These are phyloP conservation scores for Acarapis woodi DNA, from an alignment of 1,140 invertebrate species.

Conservation along the genomic window DNA sequence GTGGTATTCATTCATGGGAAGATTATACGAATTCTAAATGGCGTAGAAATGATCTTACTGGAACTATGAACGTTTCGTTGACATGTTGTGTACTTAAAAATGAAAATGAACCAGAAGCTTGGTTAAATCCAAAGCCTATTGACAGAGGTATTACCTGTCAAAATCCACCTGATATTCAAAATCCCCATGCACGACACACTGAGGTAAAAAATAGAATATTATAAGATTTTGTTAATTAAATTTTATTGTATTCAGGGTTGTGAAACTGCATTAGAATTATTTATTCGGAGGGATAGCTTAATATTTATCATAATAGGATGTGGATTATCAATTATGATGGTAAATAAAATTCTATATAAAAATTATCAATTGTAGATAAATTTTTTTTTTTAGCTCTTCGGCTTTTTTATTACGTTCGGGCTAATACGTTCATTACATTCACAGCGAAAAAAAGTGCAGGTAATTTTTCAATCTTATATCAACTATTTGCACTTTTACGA, in stretches of 20 bases:
- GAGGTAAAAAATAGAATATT: constrained; percentile 4
- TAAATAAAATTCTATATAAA: constrained; percentile 5
- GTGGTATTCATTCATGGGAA: constrained; percentile 39
- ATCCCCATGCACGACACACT: constrained; percentile 15
- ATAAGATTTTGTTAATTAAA: constrained; percentile 4
- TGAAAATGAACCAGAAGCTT: constrained; percentile 23
- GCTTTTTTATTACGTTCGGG: constrained; percentile 1
- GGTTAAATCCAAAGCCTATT: constrained; percentile 38
- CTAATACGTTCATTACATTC: too few relatives aligned
- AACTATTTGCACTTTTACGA: too few relatives aligned
- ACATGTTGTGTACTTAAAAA: constrained; percentile 43
- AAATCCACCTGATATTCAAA: constrained; percentile 38
- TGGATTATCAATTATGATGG: constrained; percentile 14
- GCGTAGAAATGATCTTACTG: constrained; percentile 14
- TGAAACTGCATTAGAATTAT: constrained; percentile 32
- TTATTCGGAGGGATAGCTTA: constrained; percentile 41
- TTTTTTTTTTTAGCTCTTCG: background rate
- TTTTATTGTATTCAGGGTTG: constrained; percentile 28
- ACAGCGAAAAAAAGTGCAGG: too few relatives aligned
- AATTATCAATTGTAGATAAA: background rate
- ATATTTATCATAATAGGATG: constrained; percentile 30
- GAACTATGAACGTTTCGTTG: constrained; percentile 25
- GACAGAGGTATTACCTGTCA: too few relatives aligned
- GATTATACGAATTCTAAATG: constrained; percentile 55
- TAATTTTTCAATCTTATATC: too few relatives aligned